Conservation (phyloP, 2,113 vertebrate genomes). For the Dipodomys ordii region DNA sequence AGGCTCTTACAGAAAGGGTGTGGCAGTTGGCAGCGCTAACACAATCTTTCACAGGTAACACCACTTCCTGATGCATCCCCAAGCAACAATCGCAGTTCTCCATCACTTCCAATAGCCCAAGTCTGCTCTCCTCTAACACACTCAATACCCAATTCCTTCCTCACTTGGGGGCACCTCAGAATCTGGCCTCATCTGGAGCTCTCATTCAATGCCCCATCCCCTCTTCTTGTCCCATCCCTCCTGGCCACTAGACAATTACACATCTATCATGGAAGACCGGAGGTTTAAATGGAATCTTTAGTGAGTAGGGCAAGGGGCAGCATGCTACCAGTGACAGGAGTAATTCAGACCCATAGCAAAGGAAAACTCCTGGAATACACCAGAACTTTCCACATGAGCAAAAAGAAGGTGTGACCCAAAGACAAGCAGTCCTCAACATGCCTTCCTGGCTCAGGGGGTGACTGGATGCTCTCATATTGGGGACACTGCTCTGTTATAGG, state of each 20-base stretch:
- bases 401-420: neutral
- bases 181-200: neutral
- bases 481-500: rapidly evolving
- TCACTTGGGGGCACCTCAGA: too few species aligned
- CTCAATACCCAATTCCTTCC: neutral
- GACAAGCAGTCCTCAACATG: neutral
- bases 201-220: too few species aligned
- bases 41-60: neutral
- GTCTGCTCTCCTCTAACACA: neutral
- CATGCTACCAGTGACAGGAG: neutral
- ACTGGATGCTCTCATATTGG: too few species aligned
- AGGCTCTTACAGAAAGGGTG: neutral
- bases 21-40: neutral
- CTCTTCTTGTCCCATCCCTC: too few species aligned
- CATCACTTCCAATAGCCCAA: neutral
- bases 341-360: neutral
- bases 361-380: neutral
- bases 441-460: neutral
- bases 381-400: neutral
- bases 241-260: neutral
- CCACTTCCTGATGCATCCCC: neutral
- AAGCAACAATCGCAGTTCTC: neutral
- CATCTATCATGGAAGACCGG: neutral
- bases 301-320: neutral
- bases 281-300: neutral